Conservation (phyloP, 2,797 vertebrate genomes). For the Ptychobarbus kaznakovi region DNA sequence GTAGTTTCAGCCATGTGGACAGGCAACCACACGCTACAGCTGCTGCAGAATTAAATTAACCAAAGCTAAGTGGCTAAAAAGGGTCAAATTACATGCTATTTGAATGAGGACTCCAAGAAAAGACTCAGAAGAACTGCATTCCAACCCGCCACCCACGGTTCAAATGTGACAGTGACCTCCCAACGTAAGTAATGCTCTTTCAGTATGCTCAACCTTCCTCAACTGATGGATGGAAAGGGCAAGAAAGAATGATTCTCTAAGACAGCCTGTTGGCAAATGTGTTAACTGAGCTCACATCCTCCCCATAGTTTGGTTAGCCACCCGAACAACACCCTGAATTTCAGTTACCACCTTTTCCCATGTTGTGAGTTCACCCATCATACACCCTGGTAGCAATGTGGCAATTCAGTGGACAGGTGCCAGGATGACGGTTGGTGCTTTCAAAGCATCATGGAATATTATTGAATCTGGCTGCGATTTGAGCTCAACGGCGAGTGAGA, state of each 20-base stretch:
- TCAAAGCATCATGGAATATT: slow-evolving; percentile 30
- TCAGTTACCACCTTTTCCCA: slow-evolving; percentile 60
- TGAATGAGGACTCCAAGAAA: not conserved
- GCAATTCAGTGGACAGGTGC: slow-evolving; percentile 61
- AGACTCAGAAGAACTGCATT: not conserved
- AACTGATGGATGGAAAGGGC: slow-evolving; percentile 15
- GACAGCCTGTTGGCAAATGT: slow-evolving; percentile 40
- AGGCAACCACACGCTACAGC: not conserved
- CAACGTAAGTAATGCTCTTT: slow-evolving; percentile 9
- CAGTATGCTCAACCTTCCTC: not conserved
- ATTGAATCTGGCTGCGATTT: slow-evolving; percentile 15
- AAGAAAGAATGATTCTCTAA: slow-evolving; percentile 14
- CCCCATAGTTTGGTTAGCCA: slow-evolving; percentile 28
- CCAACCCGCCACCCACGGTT: not conserved
- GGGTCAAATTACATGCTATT: slow-evolving; percentile 17
- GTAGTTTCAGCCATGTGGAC: not conserved
- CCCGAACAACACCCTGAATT: slow-evolving; percentile 44
- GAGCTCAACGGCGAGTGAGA: slow-evolving; percentile 5
- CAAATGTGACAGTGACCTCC: slow-evolving; percentile 26
- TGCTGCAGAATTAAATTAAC: slow-evolving; percentile 26
- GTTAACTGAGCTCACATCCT: slow-evolving; percentile 55
- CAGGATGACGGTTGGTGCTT: slow-evolving; percentile 37
- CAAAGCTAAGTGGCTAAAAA: not conserved
- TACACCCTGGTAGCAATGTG: slow-evolving; percentile 56
- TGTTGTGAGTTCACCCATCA: slow-evolving; percentile 64